Base-by-base conservation (phyloP, 2,797 vertebrate species). In the Echeneis naucrates region DNA sequence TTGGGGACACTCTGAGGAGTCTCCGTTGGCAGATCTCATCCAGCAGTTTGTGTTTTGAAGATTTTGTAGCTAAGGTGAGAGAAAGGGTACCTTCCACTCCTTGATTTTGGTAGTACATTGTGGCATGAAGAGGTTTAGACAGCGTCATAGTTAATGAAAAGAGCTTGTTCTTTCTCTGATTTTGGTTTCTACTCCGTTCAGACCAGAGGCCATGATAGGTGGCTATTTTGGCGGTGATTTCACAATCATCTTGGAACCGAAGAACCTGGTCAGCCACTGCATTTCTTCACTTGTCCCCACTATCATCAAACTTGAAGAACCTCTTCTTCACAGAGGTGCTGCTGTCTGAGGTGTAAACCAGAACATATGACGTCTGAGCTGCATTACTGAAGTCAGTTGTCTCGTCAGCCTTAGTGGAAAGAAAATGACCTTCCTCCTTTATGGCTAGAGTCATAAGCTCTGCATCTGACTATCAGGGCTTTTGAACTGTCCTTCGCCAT, bases 101-200 rank as follows among this genome's bases (percentile, higher is more conserved):
- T n/a, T n/a, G n/a, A n/a, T n/a, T n/a, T n/a, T n/a, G n/a, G n/a
- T n/a, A n/a, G n/a, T n/a, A n/a, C n/a, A n/a, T n/a, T n/a, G n/a
- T n/a, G n/a, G n/a, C n/a, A n/a, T n/a, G n/a, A n/a, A n/a, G n/a
- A n/a, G n/a, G 53, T 67, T 55, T 30, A 67, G 42, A 24, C 13
- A 21, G 53, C 55, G 64, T 21, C 13, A 33, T 64, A 45, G 26
- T 67, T 38, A 13, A 67, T 8, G 30, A 67, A 55, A 2, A 33
- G 30, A 9, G 64, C 52, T 23, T 16, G 16, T 10, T 19, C 11
- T 55, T 23, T 68, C 54, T 7, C 37, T 58, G 12, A 68, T 37
- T 24, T n/a, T 68, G 2, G 54, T 54, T 26, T 58, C 54, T 10
- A 68, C 17, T 6, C 14, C 42, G 40, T 26, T 50, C 7, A 58